Evolutionary conservation across 2,113 vertebrate species (phyloP), one percentile per base, ranked within the genome.

Genomic region (Rhinolophus ferrumequinum): DNA sequence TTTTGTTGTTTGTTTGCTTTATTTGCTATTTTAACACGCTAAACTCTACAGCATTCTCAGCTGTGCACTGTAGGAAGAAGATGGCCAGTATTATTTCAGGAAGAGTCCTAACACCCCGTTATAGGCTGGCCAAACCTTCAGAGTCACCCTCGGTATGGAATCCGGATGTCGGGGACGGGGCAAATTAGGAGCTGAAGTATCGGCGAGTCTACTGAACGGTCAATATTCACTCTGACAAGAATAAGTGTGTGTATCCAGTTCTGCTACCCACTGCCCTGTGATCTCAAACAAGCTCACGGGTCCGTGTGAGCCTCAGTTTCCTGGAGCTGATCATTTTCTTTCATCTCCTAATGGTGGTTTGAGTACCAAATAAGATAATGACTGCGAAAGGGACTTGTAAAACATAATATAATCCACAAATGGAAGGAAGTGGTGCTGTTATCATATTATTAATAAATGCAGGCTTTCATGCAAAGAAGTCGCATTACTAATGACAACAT

Each of bases 331-430:
- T 38, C 41, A 80, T 93, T 66, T 75, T 52, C 94, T 70, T 96
- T 93, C 86, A 70, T 94, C 52, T 92, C 92, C 41, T 67, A 80
- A 89, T 30, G 44, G 77, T 18, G 15, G 60, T 70, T 24, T 64
- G 56, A 95, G 38, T 54, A 96, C 62, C 79, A 89, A 56, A 75
- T 75, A 80, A 87, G 86, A 86, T 62, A 93, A 95, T 84, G 88
- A 56, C 56, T 26, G 0, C 69, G 44, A 69, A 95, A 86, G 77
- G 35, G 33, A 73, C 94, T 80, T 60, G 56, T 60, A 92, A 95
- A 82, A 70, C 69, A 72, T 24, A 72, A 50, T 38, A 70, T 33
- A 93, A 87, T 47, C 85, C 60, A 70, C 93, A 93, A 56, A 62
- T 44, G 79, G 84, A 80, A 91, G 50, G 50, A 87, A 70, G 56